Conservation (phyloP, 2,888 invertebrate species). For the Caenorhabditis imperialis region DNA sequence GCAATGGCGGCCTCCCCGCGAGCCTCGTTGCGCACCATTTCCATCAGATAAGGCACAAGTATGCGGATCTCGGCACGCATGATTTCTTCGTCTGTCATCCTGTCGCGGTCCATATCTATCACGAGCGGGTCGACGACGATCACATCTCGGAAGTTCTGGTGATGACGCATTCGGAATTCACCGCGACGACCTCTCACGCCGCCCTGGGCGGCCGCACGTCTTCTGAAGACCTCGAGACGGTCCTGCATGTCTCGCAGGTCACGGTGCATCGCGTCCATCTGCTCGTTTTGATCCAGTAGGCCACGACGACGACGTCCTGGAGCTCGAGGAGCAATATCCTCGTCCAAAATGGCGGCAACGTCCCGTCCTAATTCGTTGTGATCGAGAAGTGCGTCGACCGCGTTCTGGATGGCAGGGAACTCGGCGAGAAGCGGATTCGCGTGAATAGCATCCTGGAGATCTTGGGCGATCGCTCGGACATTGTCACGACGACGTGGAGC, state of each 20-base stretch:
- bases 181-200: too few relatives aligned
- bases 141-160: background rate
- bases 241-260: too few relatives aligned
- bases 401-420: conserved; percentile 19
- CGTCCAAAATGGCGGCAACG: background rate
- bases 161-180: too few relatives aligned
- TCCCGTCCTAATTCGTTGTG: background rate
- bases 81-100: background rate
- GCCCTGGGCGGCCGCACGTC: too few relatives aligned
- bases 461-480: background rate
- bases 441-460: conserved; percentile 4
- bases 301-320: too few relatives aligned
- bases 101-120: conserved; percentile 4
- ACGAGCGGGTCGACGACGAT: background rate
- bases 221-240: too few relatives aligned
- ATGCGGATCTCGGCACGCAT: conserved; percentile 14
- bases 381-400: conserved; percentile 12
- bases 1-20: conserved; percentile 10
- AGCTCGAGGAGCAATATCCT: background rate
- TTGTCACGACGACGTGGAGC: background rate
- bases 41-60: background rate
- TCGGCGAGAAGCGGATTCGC: conserved; percentile 5
- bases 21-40: conserved; percentile 27
- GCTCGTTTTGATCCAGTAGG: too few relatives aligned
- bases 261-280: too few relatives aligned